These are phyloP conservation scores for Carcinoscorpius rotundicauda DNA, from an alignment of 1,140 invertebrate genomes.

Conservation along the genomic window DNA sequence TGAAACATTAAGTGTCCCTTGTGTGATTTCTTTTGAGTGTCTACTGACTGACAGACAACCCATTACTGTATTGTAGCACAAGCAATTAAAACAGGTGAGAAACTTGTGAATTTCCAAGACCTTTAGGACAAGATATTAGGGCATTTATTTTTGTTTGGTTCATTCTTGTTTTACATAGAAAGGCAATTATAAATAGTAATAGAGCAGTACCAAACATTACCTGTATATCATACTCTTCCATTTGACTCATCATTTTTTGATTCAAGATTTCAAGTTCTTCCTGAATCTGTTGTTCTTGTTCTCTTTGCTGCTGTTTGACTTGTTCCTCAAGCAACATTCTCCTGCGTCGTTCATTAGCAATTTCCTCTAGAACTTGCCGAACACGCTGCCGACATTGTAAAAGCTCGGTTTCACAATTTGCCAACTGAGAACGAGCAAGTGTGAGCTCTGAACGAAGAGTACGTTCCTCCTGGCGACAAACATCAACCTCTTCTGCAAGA, in stretches of 20 bases:
- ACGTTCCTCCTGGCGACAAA: conserved; percentile 75
- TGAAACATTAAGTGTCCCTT: too few species aligned
- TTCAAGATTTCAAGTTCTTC: conserved; percentile 63
- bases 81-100: too few species aligned
- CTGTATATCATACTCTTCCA: conserved; percentile 62
- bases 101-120: too few species aligned
- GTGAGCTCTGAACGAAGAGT: conserved; percentile 72
- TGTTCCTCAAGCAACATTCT: conserved; percentile 17
- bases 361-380: conserved; percentile 24
- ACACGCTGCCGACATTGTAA: conserved; percentile 80
- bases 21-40: too few species aligned
- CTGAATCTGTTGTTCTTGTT: conserved; percentile 58
- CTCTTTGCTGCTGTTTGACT: conserved; percentile 39
- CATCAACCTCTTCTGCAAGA: conserved; percentile 73
- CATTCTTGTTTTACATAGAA: too few species aligned
- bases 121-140: too few species aligned
- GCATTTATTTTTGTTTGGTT: too few species aligned
- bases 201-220: conserved; percentile 33
- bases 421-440: conserved; percentile 62
- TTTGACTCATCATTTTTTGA: conserved; percentile 65
- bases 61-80: too few species aligned
- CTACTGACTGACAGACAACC: too few species aligned
- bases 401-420: conserved; percentile 75
- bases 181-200: too few species aligned
- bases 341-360: conserved; percentile 25